Percentiles rank a stretch among this genome's conserved stretches.
These are phyloP conservation scores for Sepiola atlantica DNA, from an alignment of 2,888 invertebrate species.

Conservation along the genomic window DNA sequence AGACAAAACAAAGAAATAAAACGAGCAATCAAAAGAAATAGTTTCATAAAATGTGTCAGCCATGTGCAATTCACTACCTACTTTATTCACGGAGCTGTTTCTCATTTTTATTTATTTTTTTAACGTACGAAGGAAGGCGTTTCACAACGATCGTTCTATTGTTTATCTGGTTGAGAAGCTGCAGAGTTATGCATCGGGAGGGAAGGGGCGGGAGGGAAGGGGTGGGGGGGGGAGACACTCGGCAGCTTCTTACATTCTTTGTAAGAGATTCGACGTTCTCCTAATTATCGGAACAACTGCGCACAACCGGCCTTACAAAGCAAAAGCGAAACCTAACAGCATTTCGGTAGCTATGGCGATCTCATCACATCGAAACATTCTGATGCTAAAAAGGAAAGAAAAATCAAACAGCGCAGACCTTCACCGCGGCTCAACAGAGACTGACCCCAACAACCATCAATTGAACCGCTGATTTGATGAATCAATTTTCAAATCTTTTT, in stretches of 20 bases:
- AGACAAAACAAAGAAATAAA: no score
- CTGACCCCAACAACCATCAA: no score
- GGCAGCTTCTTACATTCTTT: background rate
- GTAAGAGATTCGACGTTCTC: background rate
- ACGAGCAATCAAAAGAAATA: background rate
- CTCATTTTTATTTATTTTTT: background rate
- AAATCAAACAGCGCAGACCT: no score
- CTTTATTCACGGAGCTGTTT: background rate
- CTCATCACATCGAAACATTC: background rate
- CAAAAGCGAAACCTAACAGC: background rate
- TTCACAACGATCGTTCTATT: background rate
- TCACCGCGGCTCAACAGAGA: no score
- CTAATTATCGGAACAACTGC: background rate
- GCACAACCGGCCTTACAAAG: background rate
- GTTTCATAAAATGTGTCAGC: background rate
- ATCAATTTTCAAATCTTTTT: no score
- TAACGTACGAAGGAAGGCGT: background rate
- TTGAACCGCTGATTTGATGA: no score
- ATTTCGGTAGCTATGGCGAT: background rate
- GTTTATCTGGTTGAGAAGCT: no score
- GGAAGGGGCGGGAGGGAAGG: no score
- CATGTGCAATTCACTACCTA: background rate
- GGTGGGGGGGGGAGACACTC: background rate
- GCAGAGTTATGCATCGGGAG: background rate
- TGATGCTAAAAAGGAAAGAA: no score